These are phyloP conservation scores for Cecidostiba fungosa DNA, from an alignment of 2,888 invertebrate genomes.

Conservation along the genomic window DNA sequence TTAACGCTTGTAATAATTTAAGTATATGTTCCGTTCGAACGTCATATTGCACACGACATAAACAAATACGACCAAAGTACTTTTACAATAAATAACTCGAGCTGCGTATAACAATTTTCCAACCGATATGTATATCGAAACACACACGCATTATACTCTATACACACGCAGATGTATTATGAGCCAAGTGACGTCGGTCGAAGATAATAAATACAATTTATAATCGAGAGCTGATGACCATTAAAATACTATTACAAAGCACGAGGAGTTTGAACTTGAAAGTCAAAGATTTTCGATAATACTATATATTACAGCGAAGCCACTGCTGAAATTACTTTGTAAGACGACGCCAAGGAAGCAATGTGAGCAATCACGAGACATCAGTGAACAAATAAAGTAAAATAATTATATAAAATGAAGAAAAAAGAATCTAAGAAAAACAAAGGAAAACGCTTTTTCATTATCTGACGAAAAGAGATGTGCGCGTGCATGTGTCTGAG, in stretches of 20 bases:
- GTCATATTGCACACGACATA: background rate
- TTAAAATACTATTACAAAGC: slow-evolving; percentile 34
- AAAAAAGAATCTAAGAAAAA: slow-evolving; percentile 34
- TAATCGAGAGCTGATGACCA: slow-evolving; percentile 48
- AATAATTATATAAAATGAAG: slow-evolving; percentile 50
- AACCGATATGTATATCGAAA: slow-evolving; percentile 20
- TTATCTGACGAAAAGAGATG: slow-evolving; percentile 50
- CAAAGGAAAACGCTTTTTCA: slow-evolving; percentile 59
- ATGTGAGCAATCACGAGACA: slow-evolving; percentile 58
- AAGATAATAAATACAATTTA: slow-evolving; percentile 37
- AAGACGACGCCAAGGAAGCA: slow-evolving; percentile 58
- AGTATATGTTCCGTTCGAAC: background rate
- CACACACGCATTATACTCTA: background rate
- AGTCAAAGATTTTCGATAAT: slow-evolving; percentile 42
- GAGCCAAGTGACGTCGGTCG: slow-evolving; percentile 8
- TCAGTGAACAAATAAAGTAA: slow-evolving; percentile 51
- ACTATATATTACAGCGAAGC: background rate
- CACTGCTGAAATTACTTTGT: slow-evolving; percentile 63
- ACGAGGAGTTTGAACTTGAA: slow-evolving; percentile 32
- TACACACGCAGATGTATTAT: background rate
- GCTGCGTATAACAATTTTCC: slow-evolving; percentile 19
- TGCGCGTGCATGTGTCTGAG: slow-evolving; percentile 42
- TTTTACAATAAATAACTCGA: slow-evolving; percentile 5
- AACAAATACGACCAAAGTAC: background rate
- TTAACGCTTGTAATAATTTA: background rate